A percentile compares a stretch with the other conserved stretches of the same genome.
These are phyloP conservation scores for Drosophila prostipennis DNA, from an alignment of 2,888 invertebrate genomes.

Conservation along the genomic window DNA sequence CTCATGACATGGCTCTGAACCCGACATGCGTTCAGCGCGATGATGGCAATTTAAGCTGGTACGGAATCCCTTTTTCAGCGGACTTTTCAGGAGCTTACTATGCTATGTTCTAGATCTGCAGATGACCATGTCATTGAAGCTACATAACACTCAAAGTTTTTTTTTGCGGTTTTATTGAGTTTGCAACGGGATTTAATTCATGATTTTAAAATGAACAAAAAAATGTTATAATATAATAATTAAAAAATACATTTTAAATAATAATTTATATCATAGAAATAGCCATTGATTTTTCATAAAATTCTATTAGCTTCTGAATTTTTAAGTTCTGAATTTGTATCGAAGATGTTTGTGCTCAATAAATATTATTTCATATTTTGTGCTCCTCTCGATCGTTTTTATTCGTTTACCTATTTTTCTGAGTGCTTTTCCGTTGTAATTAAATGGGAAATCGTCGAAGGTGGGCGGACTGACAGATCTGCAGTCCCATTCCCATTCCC, in stretches of 20 bases:
- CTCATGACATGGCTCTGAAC: slow-evolving; percentile 36
- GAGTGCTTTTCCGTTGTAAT: slow-evolving; percentile 48
- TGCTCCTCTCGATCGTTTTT: no score
- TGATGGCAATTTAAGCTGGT: slow-evolving; percentile 78
- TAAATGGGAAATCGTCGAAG: slow-evolving; percentile 67
- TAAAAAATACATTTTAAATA: no score
- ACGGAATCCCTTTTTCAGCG: slow-evolving; percentile 38
- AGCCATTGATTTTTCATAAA: no score
- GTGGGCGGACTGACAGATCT: slow-evolving; percentile 22
- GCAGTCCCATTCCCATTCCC: slow-evolving; percentile 22
- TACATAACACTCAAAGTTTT: not conserved
- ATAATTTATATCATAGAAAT: no score
- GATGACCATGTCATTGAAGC: not conserved
- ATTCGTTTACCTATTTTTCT: not conserved
- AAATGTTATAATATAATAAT: no score
- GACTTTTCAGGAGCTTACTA: slow-evolving; percentile 10
- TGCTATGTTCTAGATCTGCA: not conserved
- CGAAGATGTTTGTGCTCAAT: no score
- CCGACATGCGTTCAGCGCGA: slow-evolving; percentile 73
- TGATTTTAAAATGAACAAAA: no score
- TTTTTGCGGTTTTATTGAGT: no score
- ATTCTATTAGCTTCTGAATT: no score
- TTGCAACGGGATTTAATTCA: no score
- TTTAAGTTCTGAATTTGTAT: no score
- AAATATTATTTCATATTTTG: no score